Percentiles rank a stretch among this genome's conserved stretches.
Conservation (phyloP, 2,797 vertebrate genomes). For the Molossus alvarezi region DNA sequence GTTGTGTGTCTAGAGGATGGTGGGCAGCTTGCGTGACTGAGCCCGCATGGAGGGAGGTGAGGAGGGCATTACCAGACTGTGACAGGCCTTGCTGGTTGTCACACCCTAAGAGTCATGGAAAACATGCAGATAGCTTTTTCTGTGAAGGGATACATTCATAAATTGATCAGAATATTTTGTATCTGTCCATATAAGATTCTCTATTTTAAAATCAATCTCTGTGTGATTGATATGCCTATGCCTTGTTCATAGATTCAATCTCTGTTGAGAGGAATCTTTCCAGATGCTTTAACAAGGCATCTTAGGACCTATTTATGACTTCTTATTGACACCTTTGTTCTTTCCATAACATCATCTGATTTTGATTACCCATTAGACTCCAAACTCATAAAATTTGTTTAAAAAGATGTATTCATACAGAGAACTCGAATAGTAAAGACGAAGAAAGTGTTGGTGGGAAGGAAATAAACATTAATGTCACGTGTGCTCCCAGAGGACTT, state of each 20-base stretch:
- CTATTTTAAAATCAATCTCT: neutral
- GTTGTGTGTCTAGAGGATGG: neutral
- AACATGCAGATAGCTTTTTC: neutral
- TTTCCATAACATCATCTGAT: neutral
- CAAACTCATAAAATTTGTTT: neutral
- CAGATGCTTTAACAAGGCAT: neutral
- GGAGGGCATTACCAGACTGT: neutral
- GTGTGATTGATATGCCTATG: neutral
- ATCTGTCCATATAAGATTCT: neutral
- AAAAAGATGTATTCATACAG: neutral
- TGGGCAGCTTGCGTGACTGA: fast-evolving
- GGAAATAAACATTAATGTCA: neutral
- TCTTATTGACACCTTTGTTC: neutral
- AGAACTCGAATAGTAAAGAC: neutral
- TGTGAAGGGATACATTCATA: neutral
- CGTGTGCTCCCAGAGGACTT: neutral
- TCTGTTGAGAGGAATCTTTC: neutral
- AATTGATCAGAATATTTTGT: neutral
- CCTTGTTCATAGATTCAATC: neutral
- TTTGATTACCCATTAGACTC: neutral
- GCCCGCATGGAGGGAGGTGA: fast-evolving
- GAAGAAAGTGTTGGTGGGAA: neutral
- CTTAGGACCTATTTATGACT: neutral
- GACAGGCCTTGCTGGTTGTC: neutral
- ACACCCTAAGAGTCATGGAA: neutral